Percentiles rank a stretch among this genome's conserved stretches.
Evolutionary conservation across 2,888 invertebrate genomes (phyloP).

Genomic region (Malachius bipustulatus): DNA sequence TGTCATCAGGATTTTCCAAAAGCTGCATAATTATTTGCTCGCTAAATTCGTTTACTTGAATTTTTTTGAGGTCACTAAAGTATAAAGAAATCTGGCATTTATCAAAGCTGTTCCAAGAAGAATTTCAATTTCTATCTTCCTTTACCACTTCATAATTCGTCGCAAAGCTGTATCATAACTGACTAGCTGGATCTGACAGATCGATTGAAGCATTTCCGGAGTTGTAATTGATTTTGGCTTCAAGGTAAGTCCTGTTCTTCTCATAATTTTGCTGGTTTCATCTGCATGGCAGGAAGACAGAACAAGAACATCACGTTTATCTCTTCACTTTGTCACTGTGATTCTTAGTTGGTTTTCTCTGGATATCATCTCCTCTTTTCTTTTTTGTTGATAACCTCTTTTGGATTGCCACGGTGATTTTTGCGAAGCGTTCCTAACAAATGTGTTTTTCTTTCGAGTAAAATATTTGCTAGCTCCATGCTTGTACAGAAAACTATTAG

Average conservation of each 20-base stretch:
- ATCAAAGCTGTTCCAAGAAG: no score
- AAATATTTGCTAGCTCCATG: slow-evolving; percentile 3
- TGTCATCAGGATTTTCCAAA: no score
- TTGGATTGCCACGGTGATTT: no score
- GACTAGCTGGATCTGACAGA: slow-evolving; percentile 22
- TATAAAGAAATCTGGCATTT: no score
- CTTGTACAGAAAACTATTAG: slow-evolving; percentile 3
- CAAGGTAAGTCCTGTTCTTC: slow-evolving; percentile 11
- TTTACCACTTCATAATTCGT: slow-evolving; percentile 12
- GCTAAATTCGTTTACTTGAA: no score
- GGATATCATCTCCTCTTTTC: slow-evolving; percentile 7
- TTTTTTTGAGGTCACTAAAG: no score
- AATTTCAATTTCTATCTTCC: slow-evolving; percentile 12
- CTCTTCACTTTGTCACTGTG: slow-evolving; percentile 25
- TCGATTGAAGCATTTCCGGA: slow-evolving; percentile 22
- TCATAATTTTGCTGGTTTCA: slow-evolving; percentile 17
- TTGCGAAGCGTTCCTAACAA: no score
- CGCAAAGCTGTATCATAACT: slow-evolving; percentile 11
- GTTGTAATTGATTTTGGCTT: slow-evolving; percentile 20
- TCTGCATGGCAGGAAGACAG: slow-evolving; percentile 23
- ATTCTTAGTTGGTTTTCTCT: slow-evolving; percentile 13
- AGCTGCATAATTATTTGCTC: no score
- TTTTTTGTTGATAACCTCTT: no score
- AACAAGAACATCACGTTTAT: slow-evolving; percentile 26
- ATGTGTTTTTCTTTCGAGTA: no score